A percentile compares a stretch with the other conserved stretches of the same genome.
phyloP scores from a whole-genome alignment of 2,113 vertebrate species.

The Rostratula benghalensis region DNA sequence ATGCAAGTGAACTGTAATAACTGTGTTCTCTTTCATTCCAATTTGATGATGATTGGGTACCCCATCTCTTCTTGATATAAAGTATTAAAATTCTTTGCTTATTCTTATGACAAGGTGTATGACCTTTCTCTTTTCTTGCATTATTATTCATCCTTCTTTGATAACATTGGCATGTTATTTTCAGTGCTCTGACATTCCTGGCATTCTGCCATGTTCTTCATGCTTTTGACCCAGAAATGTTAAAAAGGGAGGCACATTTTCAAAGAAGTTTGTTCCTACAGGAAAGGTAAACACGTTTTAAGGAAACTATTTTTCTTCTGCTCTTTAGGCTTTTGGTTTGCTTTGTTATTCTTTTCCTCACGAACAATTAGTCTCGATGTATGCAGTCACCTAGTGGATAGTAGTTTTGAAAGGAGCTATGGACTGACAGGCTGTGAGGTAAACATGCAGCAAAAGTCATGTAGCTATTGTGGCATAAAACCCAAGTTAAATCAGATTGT shows the following conservation, averaged over 20 bases:
- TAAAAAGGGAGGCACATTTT: background rate
- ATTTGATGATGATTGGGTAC: background rate
- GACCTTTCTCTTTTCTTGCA: slow-evolving; percentile 52
- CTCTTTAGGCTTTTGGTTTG: background rate
- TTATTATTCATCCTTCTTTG: slow-evolving; percentile 56
- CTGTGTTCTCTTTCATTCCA: background rate
- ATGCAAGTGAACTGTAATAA: background rate
- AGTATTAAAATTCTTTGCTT: slow-evolving; percentile 21
- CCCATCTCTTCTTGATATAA: background rate
- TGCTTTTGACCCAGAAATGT: background rate
- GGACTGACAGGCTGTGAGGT: background rate
- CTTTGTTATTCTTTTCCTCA: background rate
- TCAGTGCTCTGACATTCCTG: slow-evolving; percentile 33
- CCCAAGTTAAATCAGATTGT: background rate
- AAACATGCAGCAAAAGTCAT: background rate
- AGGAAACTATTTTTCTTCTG: background rate
- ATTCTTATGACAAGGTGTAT: slow-evolving; percentile 22
- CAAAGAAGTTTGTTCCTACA: background rate
- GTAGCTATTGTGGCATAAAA: background rate
- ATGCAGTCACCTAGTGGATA: background rate
- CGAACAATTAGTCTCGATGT: background rate
- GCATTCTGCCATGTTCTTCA: slow-evolving; percentile 29
- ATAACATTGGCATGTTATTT: slow-evolving; percentile 26
- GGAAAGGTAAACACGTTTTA: background rate
- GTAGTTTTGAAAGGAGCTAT: background rate